Conservation (phyloP, 1,140 invertebrate species). For the Choristoneura fumiferana region DNA sequence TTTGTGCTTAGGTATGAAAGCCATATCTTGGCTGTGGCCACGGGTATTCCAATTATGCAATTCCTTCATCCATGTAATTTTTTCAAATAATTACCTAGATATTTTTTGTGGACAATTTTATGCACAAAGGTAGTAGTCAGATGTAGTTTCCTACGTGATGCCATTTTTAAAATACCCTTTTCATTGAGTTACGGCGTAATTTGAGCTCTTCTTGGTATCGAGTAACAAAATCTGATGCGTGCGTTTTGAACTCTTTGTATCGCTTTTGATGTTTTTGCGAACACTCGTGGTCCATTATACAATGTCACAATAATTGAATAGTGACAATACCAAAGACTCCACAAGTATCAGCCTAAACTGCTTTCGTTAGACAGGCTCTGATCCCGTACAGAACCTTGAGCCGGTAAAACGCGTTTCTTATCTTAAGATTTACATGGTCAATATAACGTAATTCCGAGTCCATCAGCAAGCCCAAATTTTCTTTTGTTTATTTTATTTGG, state of each 20-base stretch:
- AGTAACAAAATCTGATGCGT: too few species aligned
- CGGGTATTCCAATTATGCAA: too few species aligned
- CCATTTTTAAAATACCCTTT: not conserved
- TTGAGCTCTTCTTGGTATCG: not conserved
- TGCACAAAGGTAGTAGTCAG: too few species aligned
- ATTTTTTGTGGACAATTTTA: too few species aligned
- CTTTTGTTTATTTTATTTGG: too few species aligned
- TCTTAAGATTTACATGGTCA: slow-evolving; percentile 13
- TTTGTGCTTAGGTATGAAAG: too few species aligned
- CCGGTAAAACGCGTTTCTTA: slow-evolving; percentile 7
- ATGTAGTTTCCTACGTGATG: not conserved
- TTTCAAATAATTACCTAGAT: too few species aligned
- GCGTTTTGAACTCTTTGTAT: too few species aligned
- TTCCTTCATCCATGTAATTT: too few species aligned
- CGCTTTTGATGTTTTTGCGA: not conserved
- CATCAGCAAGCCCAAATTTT: not conserved
- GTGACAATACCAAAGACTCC: not conserved
- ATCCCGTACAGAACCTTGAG: not conserved
- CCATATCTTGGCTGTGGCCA: too few species aligned
- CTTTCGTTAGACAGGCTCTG: not conserved
- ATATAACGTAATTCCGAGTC: not conserved
- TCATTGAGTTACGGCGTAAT: slow-evolving; percentile 1
- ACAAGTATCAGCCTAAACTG: not conserved
- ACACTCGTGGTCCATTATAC: not conserved
- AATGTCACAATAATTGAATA: slow-evolving; percentile 5